phyloP scores from a whole-genome alignment of 2,113 vertebrate genomes.

The Murina feae region DNA sequence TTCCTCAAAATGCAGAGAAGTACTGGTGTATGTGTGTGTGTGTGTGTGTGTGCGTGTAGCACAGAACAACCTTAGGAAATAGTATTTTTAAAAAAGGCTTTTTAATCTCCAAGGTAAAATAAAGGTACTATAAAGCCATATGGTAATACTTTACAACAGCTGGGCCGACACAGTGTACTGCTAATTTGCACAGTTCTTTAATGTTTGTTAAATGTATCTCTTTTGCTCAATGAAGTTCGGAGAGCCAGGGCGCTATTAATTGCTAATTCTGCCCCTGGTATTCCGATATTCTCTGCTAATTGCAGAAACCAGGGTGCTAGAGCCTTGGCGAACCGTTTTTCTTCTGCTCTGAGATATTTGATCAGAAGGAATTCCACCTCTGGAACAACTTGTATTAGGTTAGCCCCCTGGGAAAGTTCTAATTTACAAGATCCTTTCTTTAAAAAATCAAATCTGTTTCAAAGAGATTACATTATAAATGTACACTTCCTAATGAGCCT shows the following conservation, averaged over 20 bases:
- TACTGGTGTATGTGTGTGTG: background rate
- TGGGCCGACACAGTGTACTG: slow-evolving; percentile 53
- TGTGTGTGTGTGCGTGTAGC: background rate
- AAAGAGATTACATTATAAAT: slow-evolving; percentile 84
- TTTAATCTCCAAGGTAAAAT: slow-evolving; percentile 69
- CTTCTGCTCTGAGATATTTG: slow-evolving; percentile 65
- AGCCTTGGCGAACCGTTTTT: slow-evolving; percentile 54
- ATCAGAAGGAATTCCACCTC: slow-evolving; percentile 74
- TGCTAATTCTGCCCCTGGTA: slow-evolving; percentile 41
- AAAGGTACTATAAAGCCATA: slow-evolving; percentile 66
- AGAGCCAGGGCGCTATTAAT: slow-evolving; percentile 59
- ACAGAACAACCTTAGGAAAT: slow-evolving; percentile 57
- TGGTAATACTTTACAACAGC: slow-evolving; percentile 68
- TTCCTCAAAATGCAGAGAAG: slow-evolving; percentile 24
- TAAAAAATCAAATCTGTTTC: slow-evolving; percentile 82
- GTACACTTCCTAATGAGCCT: slow-evolving; percentile 85
- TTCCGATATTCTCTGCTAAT: slow-evolving; percentile 61
- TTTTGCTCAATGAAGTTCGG: slow-evolving; percentile 51
- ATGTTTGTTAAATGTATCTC: slow-evolving; percentile 60
- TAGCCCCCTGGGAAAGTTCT: slow-evolving; percentile 80
- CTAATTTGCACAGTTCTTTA: slow-evolving; percentile 67
- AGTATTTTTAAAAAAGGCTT: slow-evolving; percentile 54
- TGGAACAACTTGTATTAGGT: slow-evolving; percentile 75
- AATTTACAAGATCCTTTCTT: slow-evolving; percentile 82
- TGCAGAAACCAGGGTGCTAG: slow-evolving; percentile 12